Evolutionary conservation across 2,888 invertebrate species (phyloP).

Genomic region (Ophraella communa): DNA sequence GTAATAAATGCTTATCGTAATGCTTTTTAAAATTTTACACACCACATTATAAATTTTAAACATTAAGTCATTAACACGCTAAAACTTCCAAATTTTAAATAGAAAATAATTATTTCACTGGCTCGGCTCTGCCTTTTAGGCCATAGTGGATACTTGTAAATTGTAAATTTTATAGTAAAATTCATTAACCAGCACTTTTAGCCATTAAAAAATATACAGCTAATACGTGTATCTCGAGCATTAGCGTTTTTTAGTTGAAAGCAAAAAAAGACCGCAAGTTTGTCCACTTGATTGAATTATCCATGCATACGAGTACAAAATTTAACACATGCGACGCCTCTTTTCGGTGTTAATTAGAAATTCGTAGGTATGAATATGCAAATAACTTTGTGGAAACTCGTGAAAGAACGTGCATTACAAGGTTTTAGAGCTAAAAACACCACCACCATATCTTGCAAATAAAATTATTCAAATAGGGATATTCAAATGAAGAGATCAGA

Average conservation of each 20-base stretch:
- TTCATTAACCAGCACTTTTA: neutral
- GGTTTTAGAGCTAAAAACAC: slow-evolving; percentile 44
- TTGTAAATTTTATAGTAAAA: neutral
- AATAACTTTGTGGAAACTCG: slow-evolving; percentile 39
- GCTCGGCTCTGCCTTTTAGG: neutral
- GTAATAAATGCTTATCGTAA: too few species aligned
- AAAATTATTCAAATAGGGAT: slow-evolving; percentile 45
- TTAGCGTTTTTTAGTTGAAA: slow-evolving; percentile 7
- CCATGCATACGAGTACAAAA: slow-evolving; percentile 35
- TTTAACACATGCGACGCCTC: slow-evolving; percentile 43
- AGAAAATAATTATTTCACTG: too few species aligned
- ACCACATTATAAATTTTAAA: too few species aligned
- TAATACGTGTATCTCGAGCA: slow-evolving; percentile 11
- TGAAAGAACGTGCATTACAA: slow-evolving; percentile 47
- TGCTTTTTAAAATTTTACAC: too few species aligned
- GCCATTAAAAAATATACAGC: neutral
- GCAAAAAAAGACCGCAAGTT: slow-evolving; percentile 18
- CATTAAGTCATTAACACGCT: too few species aligned
- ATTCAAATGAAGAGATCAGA: slow-evolving; percentile 41
- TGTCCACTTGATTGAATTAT: slow-evolving; percentile 33
- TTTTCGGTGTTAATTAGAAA: slow-evolving; percentile 45
- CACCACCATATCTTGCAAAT: slow-evolving; percentile 43
- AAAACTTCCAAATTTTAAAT: too few species aligned
- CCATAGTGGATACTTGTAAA: neutral
- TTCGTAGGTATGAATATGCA: slow-evolving; percentile 48